These are phyloP conservation scores for Holacanthus passer DNA, from an alignment of 2,113 vertebrate species.

Conservation along the genomic window DNA sequence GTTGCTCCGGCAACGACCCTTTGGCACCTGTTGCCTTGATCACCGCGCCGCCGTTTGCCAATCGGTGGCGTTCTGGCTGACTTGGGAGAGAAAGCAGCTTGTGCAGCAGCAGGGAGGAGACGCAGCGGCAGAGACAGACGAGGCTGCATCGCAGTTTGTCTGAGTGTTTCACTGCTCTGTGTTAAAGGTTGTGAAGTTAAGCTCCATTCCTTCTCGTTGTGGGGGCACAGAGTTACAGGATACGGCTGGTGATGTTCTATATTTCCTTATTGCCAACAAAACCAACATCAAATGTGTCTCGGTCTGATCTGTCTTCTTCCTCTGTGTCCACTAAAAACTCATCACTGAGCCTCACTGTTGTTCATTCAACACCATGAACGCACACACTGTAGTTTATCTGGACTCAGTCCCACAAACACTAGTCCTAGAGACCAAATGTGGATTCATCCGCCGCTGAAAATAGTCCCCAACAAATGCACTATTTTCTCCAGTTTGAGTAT, in stretches of 20 bases:
- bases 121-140: neutral
- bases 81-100: constrained; percentile 34
- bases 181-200: neutral
- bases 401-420: too few relatives aligned
- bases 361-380: too few relatives aligned
- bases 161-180: neutral
- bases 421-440: too few relatives aligned
- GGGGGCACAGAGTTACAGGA: neutral
- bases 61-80: constrained; percentile 14
- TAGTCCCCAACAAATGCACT: too few relatives aligned
- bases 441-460: too few relatives aligned
- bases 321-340: too few relatives aligned
- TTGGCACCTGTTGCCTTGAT: constrained; percentile 72
- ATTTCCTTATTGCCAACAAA: neutral
- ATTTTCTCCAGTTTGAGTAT: too few relatives aligned
- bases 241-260: neutral
- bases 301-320: too few relatives aligned
- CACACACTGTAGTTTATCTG: too few relatives aligned
- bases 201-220: neutral
- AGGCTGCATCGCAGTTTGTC: neutral
- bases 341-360: too few relatives aligned
- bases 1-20: constrained; percentile 71
- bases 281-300: neutral
- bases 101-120: constrained; percentile 20
- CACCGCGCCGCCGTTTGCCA: constrained; percentile 42